These are phyloP conservation scores for Platygyra sinensis DNA, from an alignment of 64 coral and sea anemone species.

Conservation along the genomic window DNA sequence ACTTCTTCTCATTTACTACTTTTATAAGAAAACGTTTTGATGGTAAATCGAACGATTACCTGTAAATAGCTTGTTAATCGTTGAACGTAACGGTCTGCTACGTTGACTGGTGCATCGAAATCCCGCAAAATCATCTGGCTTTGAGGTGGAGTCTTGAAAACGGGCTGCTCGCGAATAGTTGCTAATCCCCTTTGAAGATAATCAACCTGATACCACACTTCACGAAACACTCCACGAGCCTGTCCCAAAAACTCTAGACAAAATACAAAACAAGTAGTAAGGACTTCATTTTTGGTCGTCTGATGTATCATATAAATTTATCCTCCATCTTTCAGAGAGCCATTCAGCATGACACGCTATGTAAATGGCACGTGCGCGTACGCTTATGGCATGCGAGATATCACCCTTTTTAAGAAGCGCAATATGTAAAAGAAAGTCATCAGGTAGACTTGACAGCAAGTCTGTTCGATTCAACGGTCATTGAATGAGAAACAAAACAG, in stretches of 20 bases:
- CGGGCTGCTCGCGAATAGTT: slow-evolving; percentile 32
- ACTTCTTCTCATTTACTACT: background rate
- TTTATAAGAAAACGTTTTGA: background rate
- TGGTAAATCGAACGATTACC: background rate
- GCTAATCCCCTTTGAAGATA: background rate
- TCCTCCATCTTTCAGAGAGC: too few relatives aligned
- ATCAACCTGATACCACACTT: slow-evolving; percentile 25
- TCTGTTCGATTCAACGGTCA: too few relatives aligned
- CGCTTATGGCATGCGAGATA: too few relatives aligned
- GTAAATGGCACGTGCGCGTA: too few relatives aligned
- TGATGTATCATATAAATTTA: too few relatives aligned
- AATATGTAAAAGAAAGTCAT: too few relatives aligned
- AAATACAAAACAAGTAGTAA: background rate
- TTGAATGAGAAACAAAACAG: too few relatives aligned
- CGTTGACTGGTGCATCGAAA: slow-evolving; percentile 27
- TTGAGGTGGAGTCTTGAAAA: background rate
- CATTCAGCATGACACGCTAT: too few relatives aligned
- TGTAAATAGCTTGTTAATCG: slow-evolving; percentile 41
- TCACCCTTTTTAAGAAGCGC: too few relatives aligned
- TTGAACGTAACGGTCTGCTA: slow-evolving; percentile 25
- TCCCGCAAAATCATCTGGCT: slow-evolving; percentile 10
- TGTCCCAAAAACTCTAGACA: background rate
- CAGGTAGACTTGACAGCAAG: too few relatives aligned
- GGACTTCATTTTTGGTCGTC: too few relatives aligned
- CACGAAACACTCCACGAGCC: slow-evolving; percentile 28